phyloP scores from a whole-genome alignment of 2,797 vertebrate genomes.

The Mus minutoides region DNA sequence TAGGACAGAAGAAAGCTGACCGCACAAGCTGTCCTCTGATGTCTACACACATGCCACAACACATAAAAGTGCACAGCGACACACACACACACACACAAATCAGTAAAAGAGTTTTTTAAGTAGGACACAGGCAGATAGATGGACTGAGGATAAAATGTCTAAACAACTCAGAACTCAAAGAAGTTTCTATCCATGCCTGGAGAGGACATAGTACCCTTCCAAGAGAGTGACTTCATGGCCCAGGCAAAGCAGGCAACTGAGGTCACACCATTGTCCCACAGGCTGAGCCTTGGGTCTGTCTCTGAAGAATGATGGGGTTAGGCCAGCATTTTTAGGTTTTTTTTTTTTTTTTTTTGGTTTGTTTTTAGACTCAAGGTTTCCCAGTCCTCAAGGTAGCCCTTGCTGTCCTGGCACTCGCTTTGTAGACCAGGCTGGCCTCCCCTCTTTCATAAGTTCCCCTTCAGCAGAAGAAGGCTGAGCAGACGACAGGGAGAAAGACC shows the following conservation, averaged over 20 bases:
- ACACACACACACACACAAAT: not conserved
- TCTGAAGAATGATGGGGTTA: not conserved
- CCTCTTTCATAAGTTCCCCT: not conserved
- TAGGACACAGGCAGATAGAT: not conserved
- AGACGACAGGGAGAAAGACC: not conserved
- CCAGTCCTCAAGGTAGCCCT: not conserved
- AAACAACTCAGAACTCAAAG: constrained; percentile 7
- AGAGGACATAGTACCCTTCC: not conserved
- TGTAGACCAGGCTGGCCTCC: not conserved
- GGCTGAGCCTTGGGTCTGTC: not conserved
- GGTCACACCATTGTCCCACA: not conserved
- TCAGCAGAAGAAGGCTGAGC: not conserved
- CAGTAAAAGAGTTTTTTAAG: too few relatives aligned
- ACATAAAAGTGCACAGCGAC: too few relatives aligned
- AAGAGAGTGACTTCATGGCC: not conserved
- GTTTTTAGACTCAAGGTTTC: not conserved
- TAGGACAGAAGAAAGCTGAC: not conserved
- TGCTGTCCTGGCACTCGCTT: not conserved
- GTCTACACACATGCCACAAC: too few relatives aligned
- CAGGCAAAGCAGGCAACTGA: not conserved
- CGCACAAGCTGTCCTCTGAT: not conserved
- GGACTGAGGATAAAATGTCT: not conserved
- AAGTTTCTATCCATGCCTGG: not conserved
- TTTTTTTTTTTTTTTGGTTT: not conserved
- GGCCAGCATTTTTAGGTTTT: not conserved